Evolutionary conservation across 2,888 invertebrate genomes (phyloP).

Genomic region (Euplagia quadripunctaria): DNA sequence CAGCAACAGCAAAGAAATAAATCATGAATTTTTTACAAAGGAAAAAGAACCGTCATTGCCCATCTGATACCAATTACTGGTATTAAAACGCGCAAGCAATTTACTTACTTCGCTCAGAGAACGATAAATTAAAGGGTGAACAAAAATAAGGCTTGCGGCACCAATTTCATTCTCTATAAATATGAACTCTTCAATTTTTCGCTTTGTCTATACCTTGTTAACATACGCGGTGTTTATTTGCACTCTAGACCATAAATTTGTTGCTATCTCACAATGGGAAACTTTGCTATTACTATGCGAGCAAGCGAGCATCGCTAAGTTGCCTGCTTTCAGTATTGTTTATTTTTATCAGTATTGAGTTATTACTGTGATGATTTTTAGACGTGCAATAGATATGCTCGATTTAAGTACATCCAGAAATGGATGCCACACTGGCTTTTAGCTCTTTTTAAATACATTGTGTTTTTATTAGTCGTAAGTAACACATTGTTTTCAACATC

Average conservation of each 20-base stretch:
- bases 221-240: conserved; percentile 61
- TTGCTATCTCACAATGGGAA: conserved; percentile 46
- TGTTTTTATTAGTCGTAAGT: not conserved
- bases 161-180: conserved; percentile 72
- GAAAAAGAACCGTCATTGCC: conserved; percentile 52
- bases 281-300: conserved; percentile 32
- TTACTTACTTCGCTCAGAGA: conserved; percentile 44
- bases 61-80: conserved; percentile 63
- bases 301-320: conserved; percentile 15
- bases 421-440: not conserved
- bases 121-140: conserved; percentile 71
- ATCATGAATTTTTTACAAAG: conserved; percentile 33
- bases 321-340: conserved; percentile 14
- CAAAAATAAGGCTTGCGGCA: conserved; percentile 70
- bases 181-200: conserved; percentile 56
- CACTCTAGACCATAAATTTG: conserved; percentile 53
- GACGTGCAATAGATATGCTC: not conserved
- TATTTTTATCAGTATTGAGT: conserved; percentile 12
- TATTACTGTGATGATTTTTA: conserved; percentile 4
- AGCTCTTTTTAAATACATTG: not conserved
- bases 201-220: conserved; percentile 67
- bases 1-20: conserved; percentile 24
- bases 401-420: not conserved
- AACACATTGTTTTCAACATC: not conserved
- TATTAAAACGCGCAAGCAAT: conserved; percentile 56